A percentile compares a stretch with the other conserved stretches of the same genome.
These are phyloP conservation scores for Notothenia rossii DNA, from an alignment of 2,113 vertebrate genomes.

Conservation along the genomic window DNA sequence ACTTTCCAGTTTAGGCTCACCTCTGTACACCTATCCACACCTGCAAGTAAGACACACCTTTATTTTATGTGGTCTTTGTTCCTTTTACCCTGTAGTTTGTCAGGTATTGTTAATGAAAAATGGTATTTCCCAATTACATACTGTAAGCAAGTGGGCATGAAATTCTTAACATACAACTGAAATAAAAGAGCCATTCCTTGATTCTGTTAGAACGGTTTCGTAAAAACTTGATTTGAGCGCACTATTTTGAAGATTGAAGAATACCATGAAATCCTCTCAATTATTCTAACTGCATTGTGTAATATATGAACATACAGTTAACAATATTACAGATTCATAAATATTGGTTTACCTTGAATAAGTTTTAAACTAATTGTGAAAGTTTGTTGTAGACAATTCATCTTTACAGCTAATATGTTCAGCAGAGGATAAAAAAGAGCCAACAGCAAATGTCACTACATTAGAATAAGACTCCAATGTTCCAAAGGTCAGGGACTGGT, in stretches of 20 bases:
- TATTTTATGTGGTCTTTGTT: background rate
- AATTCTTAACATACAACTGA: background rate
- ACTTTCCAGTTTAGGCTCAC: slow-evolving; percentile 4
- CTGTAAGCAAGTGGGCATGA: background rate
- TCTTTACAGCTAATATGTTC: background rate
- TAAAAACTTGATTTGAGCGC: too few relatives aligned
- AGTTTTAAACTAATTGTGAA: background rate
- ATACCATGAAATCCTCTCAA: background rate
- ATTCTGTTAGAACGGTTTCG: too few relatives aligned
- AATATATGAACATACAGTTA: background rate
- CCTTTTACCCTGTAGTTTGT: background rate
- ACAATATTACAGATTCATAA: too few relatives aligned
- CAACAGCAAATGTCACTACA: background rate
- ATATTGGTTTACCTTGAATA: background rate
- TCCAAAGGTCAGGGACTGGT: background rate
- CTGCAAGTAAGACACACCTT: slow-evolving; percentile 14
- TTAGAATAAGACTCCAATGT: background rate
- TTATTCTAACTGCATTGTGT: background rate
- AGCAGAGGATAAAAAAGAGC: background rate
- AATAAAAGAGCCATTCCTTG: background rate
- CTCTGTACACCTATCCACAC: slow-evolving; percentile 14
- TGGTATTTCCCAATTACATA: background rate
- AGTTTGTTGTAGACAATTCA: too few relatives aligned
- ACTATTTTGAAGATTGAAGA: too few relatives aligned
- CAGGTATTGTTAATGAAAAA: background rate